Evolutionary conservation across 1,140 invertebrate species (phyloP), one percentile per base, ranked within the genome.

Genomic region (Drosophila sechellia): DNA sequence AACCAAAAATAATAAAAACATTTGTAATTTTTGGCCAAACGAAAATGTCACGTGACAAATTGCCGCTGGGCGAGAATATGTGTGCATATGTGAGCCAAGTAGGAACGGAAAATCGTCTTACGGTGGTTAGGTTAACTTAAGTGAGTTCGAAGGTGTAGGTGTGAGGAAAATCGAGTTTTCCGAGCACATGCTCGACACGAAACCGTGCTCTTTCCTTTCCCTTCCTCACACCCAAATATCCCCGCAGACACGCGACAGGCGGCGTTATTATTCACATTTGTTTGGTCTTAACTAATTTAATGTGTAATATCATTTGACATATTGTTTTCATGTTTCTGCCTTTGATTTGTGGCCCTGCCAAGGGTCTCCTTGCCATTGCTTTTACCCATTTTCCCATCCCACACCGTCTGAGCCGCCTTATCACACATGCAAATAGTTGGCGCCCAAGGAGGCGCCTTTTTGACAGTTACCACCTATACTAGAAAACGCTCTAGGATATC

Each of bases 291-390:
- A 87, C 84, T 89, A 89, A 84, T 89, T 87, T 89, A 84, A 83
- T 89, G 79, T 89, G 75, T 84, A 83, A 87, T 87, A 89, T 77
- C 84, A 80, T 89, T 84, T 87, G 84, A 87, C 84, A 87, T 87
- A 87, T 89, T 83, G 84, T 87, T 87, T 86, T 77, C 84, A 77
- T 84, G 84, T 89, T 84, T 53, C 61, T 54, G 55, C 59, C 52
- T 70, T 80, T 81, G 61, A 60, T 84, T 84, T 79, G 61, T 46
- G 55, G 53, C 46, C 64, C 52, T 13, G 64, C 20, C 5, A 70
- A 37, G 65, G 64, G 49, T 56, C 53, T 52, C 12, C 40, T 65
- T 37, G 31, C 54, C 43, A 75, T 54, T 65, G 54, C 42, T 48
- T 43, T 43, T 55, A 11, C 31, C 22, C 20, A 39, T 4, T 46